Conservation (phyloP, 2,113 vertebrate genomes). For the Hemibates koningsi region DNA sequence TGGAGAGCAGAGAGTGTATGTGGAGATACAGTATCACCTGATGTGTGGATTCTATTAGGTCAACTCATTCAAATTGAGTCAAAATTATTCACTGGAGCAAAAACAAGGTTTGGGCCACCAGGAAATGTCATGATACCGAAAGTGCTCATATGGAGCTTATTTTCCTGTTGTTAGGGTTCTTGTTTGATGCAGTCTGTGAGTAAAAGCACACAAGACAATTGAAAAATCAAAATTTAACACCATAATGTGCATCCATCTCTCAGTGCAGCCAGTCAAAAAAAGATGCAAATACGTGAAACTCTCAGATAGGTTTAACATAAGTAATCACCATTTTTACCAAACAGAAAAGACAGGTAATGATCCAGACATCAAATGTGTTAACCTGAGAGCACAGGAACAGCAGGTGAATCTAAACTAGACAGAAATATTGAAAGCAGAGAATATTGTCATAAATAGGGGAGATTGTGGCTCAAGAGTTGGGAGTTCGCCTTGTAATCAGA, state of each 20-base stretch:
- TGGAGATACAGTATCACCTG: background rate
- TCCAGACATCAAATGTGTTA: background rate
- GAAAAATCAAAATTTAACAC: background rate
- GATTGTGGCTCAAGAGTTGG: no score
- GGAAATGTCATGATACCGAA: background rate
- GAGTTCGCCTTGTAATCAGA: no score
- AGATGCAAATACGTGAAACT: background rate
- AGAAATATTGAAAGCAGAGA: background rate
- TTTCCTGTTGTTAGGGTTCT: background rate
- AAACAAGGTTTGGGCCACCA: background rate
- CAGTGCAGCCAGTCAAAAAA: background rate
- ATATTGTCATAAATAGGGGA: background rate
- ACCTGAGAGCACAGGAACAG: background rate
- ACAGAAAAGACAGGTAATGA: background rate
- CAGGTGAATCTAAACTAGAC: background rate
- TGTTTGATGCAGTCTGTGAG: background rate
- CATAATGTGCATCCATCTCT: background rate
- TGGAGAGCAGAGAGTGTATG: background rate
- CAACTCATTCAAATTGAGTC: background rate
- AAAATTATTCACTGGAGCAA: background rate
- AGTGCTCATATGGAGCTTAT: background rate
- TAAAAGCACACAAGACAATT: background rate
- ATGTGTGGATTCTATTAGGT: background rate
- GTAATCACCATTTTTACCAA: background rate
- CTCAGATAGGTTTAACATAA: background rate